Base-by-base conservation (phyloP, 2,888 invertebrate genomes). In the Megaustenia siamemsis region DNA sequence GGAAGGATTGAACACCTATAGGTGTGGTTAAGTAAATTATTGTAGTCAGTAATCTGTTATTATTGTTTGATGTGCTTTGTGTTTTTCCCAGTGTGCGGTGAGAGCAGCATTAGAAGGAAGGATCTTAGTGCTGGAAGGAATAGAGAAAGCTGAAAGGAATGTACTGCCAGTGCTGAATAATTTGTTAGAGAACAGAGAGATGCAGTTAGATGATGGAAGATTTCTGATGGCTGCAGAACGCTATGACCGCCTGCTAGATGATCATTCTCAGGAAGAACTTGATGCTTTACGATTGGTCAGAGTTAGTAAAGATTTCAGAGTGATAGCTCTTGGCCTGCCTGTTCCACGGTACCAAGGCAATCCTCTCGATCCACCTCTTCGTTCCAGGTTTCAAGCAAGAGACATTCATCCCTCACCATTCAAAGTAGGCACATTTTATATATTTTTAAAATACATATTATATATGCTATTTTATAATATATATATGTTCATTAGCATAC, bases 131-230 rank as follows among this genome's bases (percentile, higher is more conserved):
- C 95, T 99, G 84, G 99, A 99, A 94, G 99, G 99, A 1, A 97
- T 99, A 83, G 99, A 99, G 95, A 98, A 99, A 93, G 98, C 98
- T 0, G 99, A 99, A 93, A 95, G 99, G 77, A 99, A 99, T 95
- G 99, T 99, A 68, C 95, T 99, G 86, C 99, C 99, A 56, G 97
- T 99, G 76, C 95, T 99, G 66, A 99, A 99, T 94, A 99, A 99
- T 95, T 95, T 99, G 82, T 95, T 99, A 81, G 99, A 99, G 94
- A 99, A 99, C 94, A 95, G 99, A 84, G 99, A 99, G 95, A 99
- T 99, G 98, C 98, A 99, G 94, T 95, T 99, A 86, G 99, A 99
- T 95, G 99, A 99, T 95, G 99, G 99, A 0, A 95, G 98, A 90
- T 97, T 99, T 93, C 95, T 99, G 63, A 97, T 99, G 93, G 96